A percentile compares a stretch with the other conserved stretches of the same genome.
Conservation (phyloP, 1,140 invertebrate species). For the Drosophila burlai region DNA sequence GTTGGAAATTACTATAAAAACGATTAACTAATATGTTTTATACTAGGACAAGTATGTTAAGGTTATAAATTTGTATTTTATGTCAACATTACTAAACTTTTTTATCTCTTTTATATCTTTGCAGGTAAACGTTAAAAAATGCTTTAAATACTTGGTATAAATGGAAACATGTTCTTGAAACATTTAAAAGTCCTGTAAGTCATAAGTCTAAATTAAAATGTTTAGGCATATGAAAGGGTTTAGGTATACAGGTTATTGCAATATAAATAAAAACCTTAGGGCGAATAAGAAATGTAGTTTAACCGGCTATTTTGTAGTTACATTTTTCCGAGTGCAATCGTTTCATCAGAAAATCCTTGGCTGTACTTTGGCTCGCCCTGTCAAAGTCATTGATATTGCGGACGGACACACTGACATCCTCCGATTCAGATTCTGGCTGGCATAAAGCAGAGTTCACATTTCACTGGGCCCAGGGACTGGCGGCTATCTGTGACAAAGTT, state of each 20-base stretch:
- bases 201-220: background rate
- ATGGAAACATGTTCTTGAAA: too few relatives aligned
- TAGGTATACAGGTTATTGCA: too few relatives aligned
- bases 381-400: constrained; percentile 56
- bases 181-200: background rate
- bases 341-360: constrained; percentile 33
- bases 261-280: too few relatives aligned
- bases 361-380: constrained; percentile 33
- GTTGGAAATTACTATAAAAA: background rate
- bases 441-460: constrained; percentile 63
- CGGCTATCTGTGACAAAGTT: constrained; percentile 55
- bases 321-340: constrained; percentile 14
- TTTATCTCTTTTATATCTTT: constrained; percentile 9
- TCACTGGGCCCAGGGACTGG: constrained; percentile 26
- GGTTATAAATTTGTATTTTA: background rate
- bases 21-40: background rate
- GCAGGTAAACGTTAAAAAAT: constrained; percentile 4
- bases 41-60: background rate
- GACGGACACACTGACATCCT: constrained; percentile 34
- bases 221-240: too few relatives aligned
- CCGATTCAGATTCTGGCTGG: constrained; percentile 28
- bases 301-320: too few relatives aligned
- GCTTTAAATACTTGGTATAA: background rate
- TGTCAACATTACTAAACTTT: background rate
- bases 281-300: too few relatives aligned